These are phyloP conservation scores for Peribatodes rhomboidaria DNA, from an alignment of 2,888 invertebrate species.

Conservation along the genomic window DNA sequence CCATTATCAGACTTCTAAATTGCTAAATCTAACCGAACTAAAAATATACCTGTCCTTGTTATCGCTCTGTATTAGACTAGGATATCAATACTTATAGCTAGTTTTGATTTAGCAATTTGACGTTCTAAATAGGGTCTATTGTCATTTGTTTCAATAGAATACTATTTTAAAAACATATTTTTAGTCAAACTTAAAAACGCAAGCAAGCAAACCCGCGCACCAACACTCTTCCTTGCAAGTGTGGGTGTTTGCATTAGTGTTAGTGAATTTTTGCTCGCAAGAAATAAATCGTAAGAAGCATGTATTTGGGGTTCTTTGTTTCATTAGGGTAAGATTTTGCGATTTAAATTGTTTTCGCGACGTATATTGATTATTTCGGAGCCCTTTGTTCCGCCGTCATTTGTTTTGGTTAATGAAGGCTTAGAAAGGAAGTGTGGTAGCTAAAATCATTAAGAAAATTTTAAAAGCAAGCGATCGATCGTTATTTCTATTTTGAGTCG, in stretches of 20 bases:
- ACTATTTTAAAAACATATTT: background rate
- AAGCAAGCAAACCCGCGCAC: constrained; percentile 43
- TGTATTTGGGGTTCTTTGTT: constrained; percentile 71
- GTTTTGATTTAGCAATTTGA: too few species aligned
- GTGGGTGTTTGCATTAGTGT: constrained; percentile 46
- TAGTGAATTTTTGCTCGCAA: constrained; percentile 70
- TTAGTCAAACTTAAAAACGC: background rate
- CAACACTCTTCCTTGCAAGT: constrained; percentile 17
- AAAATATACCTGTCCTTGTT: too few species aligned
- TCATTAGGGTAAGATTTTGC: constrained; percentile 63
- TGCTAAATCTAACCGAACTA: too few species aligned
- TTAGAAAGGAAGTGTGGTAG: constrained; percentile 21
- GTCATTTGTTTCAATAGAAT: background rate
- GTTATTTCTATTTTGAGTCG: background rate
- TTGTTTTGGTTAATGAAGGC: constrained; percentile 38
- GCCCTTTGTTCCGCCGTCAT: constrained; percentile 52
- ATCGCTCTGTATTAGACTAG: too few species aligned
- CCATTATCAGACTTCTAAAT: too few species aligned
- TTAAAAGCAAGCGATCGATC: background rate
- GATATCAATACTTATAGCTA: too few species aligned
- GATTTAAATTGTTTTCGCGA: constrained; percentile 68
- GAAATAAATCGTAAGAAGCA: constrained; percentile 66
- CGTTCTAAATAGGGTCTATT: background rate
- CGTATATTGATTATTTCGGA: constrained; percentile 68
- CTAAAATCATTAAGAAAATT: background rate